Base-by-base conservation (phyloP, 2,888 invertebrate genomes). In the Pharmacophagus antenor region DNA sequence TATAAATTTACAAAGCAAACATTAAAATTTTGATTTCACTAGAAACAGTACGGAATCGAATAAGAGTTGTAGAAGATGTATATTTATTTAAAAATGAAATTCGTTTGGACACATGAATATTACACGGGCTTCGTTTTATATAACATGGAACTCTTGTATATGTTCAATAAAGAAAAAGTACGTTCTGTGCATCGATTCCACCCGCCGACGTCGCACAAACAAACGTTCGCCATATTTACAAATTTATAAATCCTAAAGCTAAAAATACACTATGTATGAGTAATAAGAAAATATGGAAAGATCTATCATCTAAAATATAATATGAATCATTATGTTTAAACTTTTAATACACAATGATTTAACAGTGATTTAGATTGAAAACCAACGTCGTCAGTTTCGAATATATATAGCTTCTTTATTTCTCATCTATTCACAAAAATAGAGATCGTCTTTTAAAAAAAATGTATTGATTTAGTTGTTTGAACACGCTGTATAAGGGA, bases 131-230 rank as follows among this genome's bases (percentile, higher is more conserved):
- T 56, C 46, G 15, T 8, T 60, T 27, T 18, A 51, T 18, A 50
- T 56, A 17, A 54, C 56, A 63, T 37, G 58, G 50, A 50, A 62
- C 54, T 58, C 57, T 63, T 47, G 48, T 41, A 46, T 15, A 56
- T 55, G 58, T 49, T 46, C 20, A 58, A 42, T 18, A 42, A 44
- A 55, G 58, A 60, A 63, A 41, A 58, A 63, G 53, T 60, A 64
- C 15, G 7, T 37, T 37, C 62, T 42, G 62, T n/a, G n/a, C n/a
- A 63, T 67, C 63, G 60, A 65, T 65, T 67, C 64, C 67, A 62
- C 66, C 65, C 61, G 67, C 68, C 63, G 67, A 68, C 62, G 63
- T 61, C 65, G 63, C 62, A 62, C 71, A 67, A 68, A 68, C 70
- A 67, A n/a, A n/a, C 37, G 37, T 37, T n/a, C 37, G 15, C 37